These are phyloP conservation scores for Crotalus tigris DNA, from an alignment of 2,113 vertebrate genomes.

Conservation along the genomic window DNA sequence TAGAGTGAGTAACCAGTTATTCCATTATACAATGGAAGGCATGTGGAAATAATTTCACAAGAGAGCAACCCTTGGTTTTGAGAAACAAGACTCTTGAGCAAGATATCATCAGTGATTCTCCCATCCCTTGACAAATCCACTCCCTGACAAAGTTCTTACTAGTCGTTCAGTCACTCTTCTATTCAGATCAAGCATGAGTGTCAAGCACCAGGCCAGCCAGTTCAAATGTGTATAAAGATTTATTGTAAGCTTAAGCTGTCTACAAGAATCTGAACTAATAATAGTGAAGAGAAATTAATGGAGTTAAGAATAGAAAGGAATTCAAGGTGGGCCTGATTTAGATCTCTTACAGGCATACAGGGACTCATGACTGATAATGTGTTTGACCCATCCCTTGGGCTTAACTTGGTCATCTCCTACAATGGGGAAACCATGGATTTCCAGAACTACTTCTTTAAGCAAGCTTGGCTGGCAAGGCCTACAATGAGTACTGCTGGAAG, in stretches of 20 bases:
- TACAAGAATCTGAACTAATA: background rate
- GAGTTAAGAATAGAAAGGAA: background rate
- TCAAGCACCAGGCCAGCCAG: background rate
- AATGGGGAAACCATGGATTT: background rate
- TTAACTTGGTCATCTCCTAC: background rate
- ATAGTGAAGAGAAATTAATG: background rate
- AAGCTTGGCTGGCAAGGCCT: background rate
- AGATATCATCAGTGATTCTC: background rate
- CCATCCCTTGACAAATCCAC: no score
- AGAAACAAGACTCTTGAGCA: background rate
- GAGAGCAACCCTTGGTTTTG: background rate
- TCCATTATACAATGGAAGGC: background rate
- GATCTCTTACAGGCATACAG: background rate
- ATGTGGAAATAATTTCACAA: background rate
- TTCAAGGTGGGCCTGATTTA: background rate
- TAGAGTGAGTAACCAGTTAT: background rate
- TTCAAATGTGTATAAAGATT: background rate
- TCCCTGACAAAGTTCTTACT: background rate
- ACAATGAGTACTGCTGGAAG: background rate
- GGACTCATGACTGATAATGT: background rate
- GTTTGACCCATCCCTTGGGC: background rate
- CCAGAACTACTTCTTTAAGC: background rate
- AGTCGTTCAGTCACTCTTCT: background rate
- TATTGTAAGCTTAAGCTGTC: background rate
- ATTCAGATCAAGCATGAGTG: background rate